Conservation (phyloP, 2,888 invertebrate genomes). For the Lissonota sp. region DNA sequence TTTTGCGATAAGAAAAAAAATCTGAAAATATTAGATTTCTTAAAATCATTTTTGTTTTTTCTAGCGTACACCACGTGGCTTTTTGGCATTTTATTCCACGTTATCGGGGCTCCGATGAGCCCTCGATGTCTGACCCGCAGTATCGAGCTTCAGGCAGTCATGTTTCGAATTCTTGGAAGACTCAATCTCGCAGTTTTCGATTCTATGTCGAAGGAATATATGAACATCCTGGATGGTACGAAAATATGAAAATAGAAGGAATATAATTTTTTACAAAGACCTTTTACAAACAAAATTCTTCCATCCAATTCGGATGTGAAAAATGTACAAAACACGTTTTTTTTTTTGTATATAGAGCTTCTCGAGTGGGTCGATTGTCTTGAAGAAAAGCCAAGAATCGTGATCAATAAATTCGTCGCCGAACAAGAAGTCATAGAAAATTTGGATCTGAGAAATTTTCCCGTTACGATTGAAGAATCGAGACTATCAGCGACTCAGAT, state of each 20-base stretch:
- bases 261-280: too few species aligned
- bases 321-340: conserved; percentile 36
- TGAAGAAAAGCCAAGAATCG: conserved; percentile 53
- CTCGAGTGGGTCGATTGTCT: conserved; percentile 70
- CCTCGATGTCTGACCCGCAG: conserved; percentile 72
- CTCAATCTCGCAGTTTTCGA: conserved; percentile 74
- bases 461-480: conserved; percentile 70
- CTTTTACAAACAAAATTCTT: too few species aligned
- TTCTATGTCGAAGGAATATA: conserved; percentile 74
- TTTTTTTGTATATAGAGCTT: conserved; percentile 71
- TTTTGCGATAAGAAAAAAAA: too few species aligned
- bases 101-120: conserved; percentile 85
- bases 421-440: conserved; percentile 72
- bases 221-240: conserved; percentile 76
- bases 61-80: conserved; percentile 88
- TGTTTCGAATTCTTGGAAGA: conserved; percentile 77
- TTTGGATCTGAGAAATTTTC: conserved; percentile 73
- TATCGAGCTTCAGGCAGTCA: conserved; percentile 78
- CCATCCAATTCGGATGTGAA: too few species aligned
- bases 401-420: conserved; percentile 71
- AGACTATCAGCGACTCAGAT: conserved; percentile 69
- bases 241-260: too few species aligned
- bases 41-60: conserved; percentile 71
- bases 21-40: too few species aligned
- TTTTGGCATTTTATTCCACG: conserved; percentile 88